Evolutionary conservation across 2,113 vertebrate genomes (phyloP).

Genomic region (Eurystomus gularis): DNA sequence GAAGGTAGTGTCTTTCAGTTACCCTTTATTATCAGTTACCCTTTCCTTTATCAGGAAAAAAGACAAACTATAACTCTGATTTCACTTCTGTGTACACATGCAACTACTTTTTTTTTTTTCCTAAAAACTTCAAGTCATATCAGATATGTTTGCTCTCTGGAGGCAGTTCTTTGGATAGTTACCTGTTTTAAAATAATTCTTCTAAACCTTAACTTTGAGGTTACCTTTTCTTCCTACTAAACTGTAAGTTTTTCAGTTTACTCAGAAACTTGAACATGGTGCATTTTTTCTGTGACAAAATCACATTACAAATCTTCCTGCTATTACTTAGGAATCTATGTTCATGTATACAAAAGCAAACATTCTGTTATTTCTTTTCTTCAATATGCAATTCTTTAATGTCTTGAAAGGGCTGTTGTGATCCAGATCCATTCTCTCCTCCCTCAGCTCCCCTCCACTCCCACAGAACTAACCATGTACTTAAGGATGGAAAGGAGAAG

Average conservation of each 20-base stretch:
- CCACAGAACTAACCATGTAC: neutral
- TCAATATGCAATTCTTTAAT: neutral
- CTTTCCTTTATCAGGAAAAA: neutral
- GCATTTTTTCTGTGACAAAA: neutral
- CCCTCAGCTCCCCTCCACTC: neutral
- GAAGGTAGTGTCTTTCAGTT: neutral
- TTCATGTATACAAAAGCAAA: neutral
- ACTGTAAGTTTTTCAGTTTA: neutral
- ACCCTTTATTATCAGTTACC: neutral
- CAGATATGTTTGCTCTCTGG: neutral
- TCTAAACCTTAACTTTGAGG: neutral
- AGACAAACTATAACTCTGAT: neutral
- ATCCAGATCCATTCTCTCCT: too few relatives aligned
- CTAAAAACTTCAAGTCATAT: neutral
- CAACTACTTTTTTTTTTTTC: neutral
- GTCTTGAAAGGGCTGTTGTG: neutral
- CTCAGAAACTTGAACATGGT: accelerated
- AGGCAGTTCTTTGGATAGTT: neutral
- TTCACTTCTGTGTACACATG: neutral
- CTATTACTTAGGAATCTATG: neutral
- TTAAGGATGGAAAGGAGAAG: neutral
- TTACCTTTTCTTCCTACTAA: neutral
- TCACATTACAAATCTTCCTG: neutral
- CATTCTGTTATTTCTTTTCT: neutral
- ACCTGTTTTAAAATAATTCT: neutral